phyloP scores from a whole-genome alignment of 2,113 vertebrate genomes.

The Rhineura floridana region DNA sequence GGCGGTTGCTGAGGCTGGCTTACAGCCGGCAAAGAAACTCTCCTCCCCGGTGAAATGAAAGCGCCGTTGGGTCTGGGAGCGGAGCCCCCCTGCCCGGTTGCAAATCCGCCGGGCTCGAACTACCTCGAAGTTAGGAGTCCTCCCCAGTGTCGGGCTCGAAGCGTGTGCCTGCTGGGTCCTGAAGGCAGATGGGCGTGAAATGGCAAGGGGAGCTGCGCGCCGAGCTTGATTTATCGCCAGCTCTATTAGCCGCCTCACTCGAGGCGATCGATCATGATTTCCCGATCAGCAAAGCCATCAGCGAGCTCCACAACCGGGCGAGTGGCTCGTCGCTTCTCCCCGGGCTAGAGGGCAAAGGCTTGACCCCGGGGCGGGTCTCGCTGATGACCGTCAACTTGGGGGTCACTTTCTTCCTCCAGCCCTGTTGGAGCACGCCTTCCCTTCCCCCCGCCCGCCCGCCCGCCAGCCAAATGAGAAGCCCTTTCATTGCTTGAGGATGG shows the following conservation, averaged over 20 bases:
- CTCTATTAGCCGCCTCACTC: background rate
- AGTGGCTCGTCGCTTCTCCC: too few species aligned
- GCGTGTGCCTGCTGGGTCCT: too few species aligned
- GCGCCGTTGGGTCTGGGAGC: background rate
- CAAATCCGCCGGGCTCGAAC: background rate
- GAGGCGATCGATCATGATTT: constrained; percentile 41
- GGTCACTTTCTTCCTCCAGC: background rate
- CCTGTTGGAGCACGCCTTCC: background rate
- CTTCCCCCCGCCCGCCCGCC: background rate
- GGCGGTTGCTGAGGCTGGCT: accelerated
- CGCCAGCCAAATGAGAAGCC: too few species aligned
- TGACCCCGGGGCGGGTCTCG: background rate
- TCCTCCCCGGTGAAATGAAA: background rate
- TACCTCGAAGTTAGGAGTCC: accelerated
- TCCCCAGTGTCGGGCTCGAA: background rate
- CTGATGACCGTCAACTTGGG: background rate
- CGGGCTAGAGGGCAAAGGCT: background rate
- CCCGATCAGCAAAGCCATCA: constrained; percentile 51
- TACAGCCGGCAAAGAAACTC: background rate
- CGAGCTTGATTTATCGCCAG: background rate
- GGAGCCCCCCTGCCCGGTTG: too few species aligned
- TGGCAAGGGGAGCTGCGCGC: background rate
- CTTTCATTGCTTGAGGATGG: background rate
- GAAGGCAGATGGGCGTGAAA: background rate
- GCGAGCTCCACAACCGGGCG: constrained; percentile 41